Evolutionary conservation across 35 echinoderm and acorn worm genomes (phyloP).

Genomic region (Ophioderma brevispina): DNA sequence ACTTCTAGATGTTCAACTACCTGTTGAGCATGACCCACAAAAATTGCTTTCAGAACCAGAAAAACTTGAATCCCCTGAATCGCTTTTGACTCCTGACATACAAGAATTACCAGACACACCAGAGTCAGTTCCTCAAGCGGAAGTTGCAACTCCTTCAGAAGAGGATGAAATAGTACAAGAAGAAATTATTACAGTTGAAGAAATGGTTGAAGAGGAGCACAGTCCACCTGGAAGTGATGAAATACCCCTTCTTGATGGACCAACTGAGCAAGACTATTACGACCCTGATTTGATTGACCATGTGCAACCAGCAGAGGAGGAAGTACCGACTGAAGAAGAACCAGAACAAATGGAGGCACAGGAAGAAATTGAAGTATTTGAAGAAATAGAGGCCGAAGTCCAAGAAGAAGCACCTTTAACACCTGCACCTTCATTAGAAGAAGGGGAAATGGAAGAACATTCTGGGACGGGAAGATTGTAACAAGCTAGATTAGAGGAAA

Average conservation of each 20-base stretch:
- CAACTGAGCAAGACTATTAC: conserved; percentile 94
- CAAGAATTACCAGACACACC: conserved; percentile 95
- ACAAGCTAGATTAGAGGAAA: conserved; percentile 11
- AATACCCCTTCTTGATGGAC: conserved; percentile 66
- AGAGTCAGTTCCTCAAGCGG: conserved; percentile 51
- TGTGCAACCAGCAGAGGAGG: background rate
- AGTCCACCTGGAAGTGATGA: conserved; percentile 20
- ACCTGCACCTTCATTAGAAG: background rate
- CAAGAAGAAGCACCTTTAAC: conserved; percentile 5
- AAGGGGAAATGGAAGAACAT: conserved; percentile 18
- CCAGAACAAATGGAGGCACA: background rate
- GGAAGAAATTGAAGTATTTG: background rate
- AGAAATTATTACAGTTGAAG: conserved; percentile 2
- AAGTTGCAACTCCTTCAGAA: conserved; percentile 6
- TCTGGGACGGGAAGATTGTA: background rate
- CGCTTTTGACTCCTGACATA: conserved; percentile 83
- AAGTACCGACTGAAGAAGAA: background rate
- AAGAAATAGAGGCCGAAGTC: background rate
- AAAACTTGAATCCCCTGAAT: conserved; percentile 41
- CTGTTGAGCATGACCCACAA: conserved; percentile 13
- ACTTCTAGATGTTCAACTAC: background rate
- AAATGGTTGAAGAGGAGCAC: background rate
- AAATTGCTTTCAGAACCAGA: conserved; percentile 26
- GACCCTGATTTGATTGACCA: conserved; percentile 65
- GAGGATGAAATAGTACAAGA: background rate